phyloP scores from a whole-genome alignment of 2,113 vertebrate genomes.

The Fukomys damarensis region DNA sequence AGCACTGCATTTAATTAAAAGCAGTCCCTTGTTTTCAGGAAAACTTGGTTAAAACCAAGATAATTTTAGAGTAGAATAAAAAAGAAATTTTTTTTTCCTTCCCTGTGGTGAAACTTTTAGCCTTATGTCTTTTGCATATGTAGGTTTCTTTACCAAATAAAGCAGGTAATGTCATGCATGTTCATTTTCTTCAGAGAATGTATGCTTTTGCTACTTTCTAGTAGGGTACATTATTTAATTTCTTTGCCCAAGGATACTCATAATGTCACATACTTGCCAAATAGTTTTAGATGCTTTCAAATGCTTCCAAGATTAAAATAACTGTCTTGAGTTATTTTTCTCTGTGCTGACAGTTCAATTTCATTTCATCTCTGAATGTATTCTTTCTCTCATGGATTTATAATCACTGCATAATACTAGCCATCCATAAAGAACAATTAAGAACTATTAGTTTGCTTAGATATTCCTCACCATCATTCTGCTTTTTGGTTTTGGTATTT shows the following conservation, averaged over 20 bases:
- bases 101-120: conserved; percentile 33
- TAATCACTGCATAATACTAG: conserved; percentile 43
- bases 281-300: conserved; percentile 62
- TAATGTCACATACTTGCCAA: conserved; percentile 44
- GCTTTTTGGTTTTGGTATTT: not conserved
- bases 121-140: not conserved
- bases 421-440: conserved; percentile 27
- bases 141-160: not conserved
- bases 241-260: not conserved
- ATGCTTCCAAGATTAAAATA: conserved; percentile 62
- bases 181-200: conserved; percentile 25
- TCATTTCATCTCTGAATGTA: conserved; percentile 30
- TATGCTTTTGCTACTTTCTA: not conserved
- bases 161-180: not conserved
- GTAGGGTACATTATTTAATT: conserved; percentile 42
- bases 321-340: conserved; percentile 46
- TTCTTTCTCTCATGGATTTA: conserved; percentile 33
- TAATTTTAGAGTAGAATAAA: conserved; percentile 19
- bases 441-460: conserved; percentile 31
- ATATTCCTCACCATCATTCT: not conserved
- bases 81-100: conserved; percentile 16
- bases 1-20: not conserved
- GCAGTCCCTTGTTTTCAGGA: conserved; percentile 46
- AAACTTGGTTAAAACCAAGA: not conserved
- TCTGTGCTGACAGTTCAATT: conserved; percentile 55